Conservation (phyloP, 2,797 vertebrate genomes). For the Channa striata region DNA sequence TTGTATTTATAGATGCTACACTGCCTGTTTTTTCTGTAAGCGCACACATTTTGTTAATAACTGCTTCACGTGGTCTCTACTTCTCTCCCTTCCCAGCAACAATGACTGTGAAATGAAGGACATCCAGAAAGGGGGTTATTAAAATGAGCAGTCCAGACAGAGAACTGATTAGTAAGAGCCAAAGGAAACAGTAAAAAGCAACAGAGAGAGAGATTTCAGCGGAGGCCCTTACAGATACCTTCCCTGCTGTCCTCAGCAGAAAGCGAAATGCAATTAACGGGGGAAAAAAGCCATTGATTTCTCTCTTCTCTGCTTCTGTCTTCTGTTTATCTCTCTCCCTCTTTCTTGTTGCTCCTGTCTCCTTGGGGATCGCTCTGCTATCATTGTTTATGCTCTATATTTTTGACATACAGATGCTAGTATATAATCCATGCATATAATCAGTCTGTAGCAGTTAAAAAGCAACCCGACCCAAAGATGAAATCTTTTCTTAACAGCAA, state of each 20-base stretch:
- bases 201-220: constrained; percentile 63
- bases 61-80: constrained; percentile 8
- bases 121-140: constrained; percentile 34
- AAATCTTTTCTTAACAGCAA: constrained; percentile 9
- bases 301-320: constrained; percentile 44
- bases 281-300: constrained; percentile 77
- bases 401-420: constrained; percentile 59
- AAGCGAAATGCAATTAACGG: constrained; percentile 80
- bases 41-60: constrained; percentile 57
- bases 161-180: constrained; percentile 46
- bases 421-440: constrained; percentile 67
- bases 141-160: constrained; percentile 44
- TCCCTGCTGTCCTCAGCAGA: constrained; percentile 82
- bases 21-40: constrained; percentile 31
- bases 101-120: constrained; percentile 72
- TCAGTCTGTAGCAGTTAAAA: constrained; percentile 47
- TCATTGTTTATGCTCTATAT: constrained; percentile 57
- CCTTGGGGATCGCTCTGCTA: constrained; percentile 57
- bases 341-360: constrained; percentile 29
- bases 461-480: constrained; percentile 49
- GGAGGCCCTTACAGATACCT: constrained; percentile 55
- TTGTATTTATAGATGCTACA: constrained; percentile 60
- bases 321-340: constrained; percentile 56
- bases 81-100: constrained; percentile 44
- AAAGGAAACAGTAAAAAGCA: constrained; percentile 29